Evolutionary conservation across 2,113 vertebrate genomes (phyloP).

Genomic region (Phoxinus phoxinus): DNA sequence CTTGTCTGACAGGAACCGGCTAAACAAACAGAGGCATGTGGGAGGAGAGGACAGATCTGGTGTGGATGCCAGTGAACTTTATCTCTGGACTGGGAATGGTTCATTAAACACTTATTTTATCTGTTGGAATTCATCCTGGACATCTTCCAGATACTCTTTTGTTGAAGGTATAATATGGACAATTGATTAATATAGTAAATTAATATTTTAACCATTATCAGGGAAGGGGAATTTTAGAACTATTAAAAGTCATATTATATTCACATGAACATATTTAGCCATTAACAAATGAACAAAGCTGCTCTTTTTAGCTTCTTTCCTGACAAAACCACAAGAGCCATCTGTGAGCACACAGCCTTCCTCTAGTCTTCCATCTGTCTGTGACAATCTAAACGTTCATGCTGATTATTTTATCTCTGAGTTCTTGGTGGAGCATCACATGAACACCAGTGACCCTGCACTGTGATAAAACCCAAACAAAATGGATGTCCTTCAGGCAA

Average conservation of each 20-base stretch:
- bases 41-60: background rate
- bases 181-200: background rate
- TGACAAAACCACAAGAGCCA: background rate
- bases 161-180: background rate
- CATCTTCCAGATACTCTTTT: background rate
- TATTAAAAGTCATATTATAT: background rate
- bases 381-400: background rate
- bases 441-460: slow-evolving; percentile 22
- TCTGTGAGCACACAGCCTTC: slow-evolving; percentile 24
- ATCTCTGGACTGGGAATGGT: background rate
- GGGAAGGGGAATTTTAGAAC: background rate
- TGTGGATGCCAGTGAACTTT: slow-evolving; percentile 1
- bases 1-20: slow-evolving; percentile 20
- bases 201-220: background rate
- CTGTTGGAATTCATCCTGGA: background rate
- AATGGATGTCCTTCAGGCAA: slow-evolving; percentile 31
- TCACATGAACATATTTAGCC: too few relatives aligned
- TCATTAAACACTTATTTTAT: background rate
- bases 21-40: background rate
- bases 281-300: background rate
- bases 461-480: slow-evolving; percentile 30
- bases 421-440: slow-evolving; percentile 6
- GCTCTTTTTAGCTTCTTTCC: background rate
- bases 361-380: background rate
- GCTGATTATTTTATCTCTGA: background rate